These are phyloP conservation scores for Eubucco bourcierii DNA, from an alignment of 2,113 vertebrate genomes.

Conservation along the genomic window DNA sequence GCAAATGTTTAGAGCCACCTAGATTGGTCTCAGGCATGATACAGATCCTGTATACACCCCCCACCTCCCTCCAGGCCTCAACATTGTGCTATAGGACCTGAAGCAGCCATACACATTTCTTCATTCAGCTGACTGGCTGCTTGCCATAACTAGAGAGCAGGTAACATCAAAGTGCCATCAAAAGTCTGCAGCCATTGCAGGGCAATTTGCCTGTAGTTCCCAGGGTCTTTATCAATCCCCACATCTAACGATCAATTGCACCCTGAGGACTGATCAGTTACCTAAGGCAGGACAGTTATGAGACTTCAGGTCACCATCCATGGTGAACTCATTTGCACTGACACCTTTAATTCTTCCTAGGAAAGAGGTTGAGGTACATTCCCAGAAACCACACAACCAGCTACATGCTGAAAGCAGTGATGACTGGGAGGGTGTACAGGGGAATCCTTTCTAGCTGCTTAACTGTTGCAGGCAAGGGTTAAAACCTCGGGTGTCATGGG, in stretches of 20 bases:
- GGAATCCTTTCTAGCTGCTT: not conserved
- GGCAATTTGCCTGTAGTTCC: not conserved
- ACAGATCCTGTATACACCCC: not conserved
- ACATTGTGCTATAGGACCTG: not conserved
- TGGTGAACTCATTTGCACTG: accelerated
- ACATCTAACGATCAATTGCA: not conserved
- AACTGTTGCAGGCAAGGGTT: not conserved
- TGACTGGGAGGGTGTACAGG: not conserved
- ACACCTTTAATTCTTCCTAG: not conserved
- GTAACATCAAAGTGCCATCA: not conserved
- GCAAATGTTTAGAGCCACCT: not conserved
- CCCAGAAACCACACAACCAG: not conserved
- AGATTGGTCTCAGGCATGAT: not conserved
- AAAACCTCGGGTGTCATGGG: not conserved
- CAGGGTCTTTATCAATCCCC: not conserved
- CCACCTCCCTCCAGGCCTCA: not conserved
- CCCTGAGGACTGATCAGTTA: not conserved
- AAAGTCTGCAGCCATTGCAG: not conserved
- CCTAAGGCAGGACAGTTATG: not conserved
- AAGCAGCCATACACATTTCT: not conserved
- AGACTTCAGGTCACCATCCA: not conserved
- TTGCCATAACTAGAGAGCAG: not conserved
- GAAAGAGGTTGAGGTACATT: not conserved
- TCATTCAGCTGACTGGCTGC: not conserved
- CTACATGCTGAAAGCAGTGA: not conserved